Evolutionary conservation across 2,113 vertebrate species (phyloP).

Genomic region (Tauraco erythrolophus): DNA sequence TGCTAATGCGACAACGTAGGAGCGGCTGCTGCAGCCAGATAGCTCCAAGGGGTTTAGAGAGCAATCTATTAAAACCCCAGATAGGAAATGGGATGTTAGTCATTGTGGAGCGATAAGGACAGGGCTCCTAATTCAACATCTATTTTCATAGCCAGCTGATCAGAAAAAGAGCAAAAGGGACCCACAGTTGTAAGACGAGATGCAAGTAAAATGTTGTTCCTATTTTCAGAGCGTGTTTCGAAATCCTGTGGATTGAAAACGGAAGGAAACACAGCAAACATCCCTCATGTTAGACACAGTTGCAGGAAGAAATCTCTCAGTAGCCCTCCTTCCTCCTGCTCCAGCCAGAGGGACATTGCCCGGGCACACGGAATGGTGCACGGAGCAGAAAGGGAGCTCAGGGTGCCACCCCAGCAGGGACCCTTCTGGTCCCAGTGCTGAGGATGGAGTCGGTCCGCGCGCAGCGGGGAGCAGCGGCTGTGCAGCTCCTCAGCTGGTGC

Average conservation of each 20-base stretch:
- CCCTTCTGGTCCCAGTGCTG: not conserved
- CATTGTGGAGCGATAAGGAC: not conserved
- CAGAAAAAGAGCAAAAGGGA: not conserved
- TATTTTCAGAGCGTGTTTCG: not conserved
- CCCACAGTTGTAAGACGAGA: not conserved
- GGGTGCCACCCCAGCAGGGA: not conserved
- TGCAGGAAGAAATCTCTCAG: not conserved
- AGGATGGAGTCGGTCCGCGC: not conserved
- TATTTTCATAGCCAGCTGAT: not conserved
- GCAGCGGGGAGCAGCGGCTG: fast-evolving
- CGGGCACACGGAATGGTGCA: fast-evolving
- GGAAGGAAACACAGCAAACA: not conserved
- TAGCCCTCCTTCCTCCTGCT: not conserved
- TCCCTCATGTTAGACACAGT: not conserved
- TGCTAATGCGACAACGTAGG: not conserved
- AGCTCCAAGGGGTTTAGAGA: not conserved
- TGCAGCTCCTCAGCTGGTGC: not conserved
- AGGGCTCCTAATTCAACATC: not conserved
- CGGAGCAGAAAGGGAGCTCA: not conserved
- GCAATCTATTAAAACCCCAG: not conserved
- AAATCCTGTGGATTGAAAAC: not conserved
- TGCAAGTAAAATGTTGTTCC: not conserved
- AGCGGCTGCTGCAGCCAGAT: not conserved
- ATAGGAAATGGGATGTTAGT: not conserved
- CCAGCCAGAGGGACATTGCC: not conserved